These are phyloP conservation scores for Xiphorhynchus erythropygius DNA, from an alignment of 2,797 vertebrate species.

Conservation along the genomic window DNA sequence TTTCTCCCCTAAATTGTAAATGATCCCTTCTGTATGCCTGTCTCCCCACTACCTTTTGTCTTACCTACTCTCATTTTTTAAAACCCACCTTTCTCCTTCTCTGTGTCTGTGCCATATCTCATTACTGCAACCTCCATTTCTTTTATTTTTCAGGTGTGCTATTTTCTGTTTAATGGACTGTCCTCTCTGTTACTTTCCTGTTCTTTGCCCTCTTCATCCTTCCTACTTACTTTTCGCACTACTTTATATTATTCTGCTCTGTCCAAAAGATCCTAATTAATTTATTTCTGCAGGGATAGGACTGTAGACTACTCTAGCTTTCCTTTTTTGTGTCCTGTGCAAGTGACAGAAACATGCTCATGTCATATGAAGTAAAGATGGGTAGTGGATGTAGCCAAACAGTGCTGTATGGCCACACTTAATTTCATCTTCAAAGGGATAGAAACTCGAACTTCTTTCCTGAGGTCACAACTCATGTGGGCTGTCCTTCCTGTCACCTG, in stretches of 20 bases:
- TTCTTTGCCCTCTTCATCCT: not conserved
- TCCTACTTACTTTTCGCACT: not conserved
- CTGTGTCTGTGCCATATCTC: not conserved
- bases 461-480: not conserved
- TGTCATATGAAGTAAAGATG: not conserved
- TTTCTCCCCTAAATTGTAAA: not conserved
- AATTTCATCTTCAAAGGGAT: not conserved
- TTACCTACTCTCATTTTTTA: not conserved
- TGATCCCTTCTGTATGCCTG: fast-evolving
- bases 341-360: not conserved
- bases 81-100: not conserved
- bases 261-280: not conserved
- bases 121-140: not conserved
- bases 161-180: not conserved
- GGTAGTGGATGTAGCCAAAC: not conserved
- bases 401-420: not conserved
- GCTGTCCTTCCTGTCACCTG: not conserved
- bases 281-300: not conserved
- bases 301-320: not conserved
- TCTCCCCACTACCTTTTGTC: not conserved
- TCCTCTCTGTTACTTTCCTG: not conserved
- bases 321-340: not conserved
- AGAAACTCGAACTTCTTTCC: not conserved
- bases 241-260: not conserved
- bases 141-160: not conserved